These are phyloP conservation scores for Beris chalybata DNA, from an alignment of 2,888 invertebrate species.

Conservation along the genomic window DNA sequence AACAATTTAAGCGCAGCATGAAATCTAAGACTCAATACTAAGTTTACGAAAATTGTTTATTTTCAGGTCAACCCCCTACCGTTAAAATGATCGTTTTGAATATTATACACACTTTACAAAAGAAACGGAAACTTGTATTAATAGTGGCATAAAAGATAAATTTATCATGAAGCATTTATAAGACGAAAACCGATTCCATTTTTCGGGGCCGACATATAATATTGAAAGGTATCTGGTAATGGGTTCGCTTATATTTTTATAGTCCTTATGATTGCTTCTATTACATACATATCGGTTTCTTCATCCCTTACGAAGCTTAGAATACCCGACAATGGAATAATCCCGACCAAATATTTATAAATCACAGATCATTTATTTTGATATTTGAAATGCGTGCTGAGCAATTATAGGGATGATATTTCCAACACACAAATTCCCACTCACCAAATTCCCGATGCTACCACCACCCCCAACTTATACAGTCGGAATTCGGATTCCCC, in stretches of 20 bases:
- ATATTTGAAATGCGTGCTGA: constrained; percentile 42
- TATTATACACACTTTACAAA: too few species aligned
- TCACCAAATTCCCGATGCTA: background rate
- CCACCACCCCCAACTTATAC: background rate
- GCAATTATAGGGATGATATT: constrained; percentile 38
- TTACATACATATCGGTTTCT: constrained; percentile 26
- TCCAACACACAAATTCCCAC: constrained; percentile 12
- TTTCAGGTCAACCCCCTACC: too few species aligned
- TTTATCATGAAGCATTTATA: too few species aligned
- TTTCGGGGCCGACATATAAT: background rate
- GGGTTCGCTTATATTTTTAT: constrained; percentile 34
- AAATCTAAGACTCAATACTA: too few species aligned
- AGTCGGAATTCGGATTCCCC: too few species aligned
- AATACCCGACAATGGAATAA: constrained; percentile 30
- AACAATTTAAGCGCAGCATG: too few species aligned
- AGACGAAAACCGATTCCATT: too few species aligned
- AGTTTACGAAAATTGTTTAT: too few species aligned
- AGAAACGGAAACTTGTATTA: too few species aligned
- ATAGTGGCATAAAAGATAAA: too few species aligned
- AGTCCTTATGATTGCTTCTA: constrained; percentile 38
- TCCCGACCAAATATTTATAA: constrained; percentile 41
- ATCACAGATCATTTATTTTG: constrained; percentile 42
- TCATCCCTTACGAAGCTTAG: background rate
- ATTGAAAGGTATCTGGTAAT: constrained; percentile 20
- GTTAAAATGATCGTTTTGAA: too few species aligned